Evolutionary conservation across 2,797 vertebrate species (phyloP), one percentile per base, ranked within the genome.

Genomic region (Danio albolineatus): DNA sequence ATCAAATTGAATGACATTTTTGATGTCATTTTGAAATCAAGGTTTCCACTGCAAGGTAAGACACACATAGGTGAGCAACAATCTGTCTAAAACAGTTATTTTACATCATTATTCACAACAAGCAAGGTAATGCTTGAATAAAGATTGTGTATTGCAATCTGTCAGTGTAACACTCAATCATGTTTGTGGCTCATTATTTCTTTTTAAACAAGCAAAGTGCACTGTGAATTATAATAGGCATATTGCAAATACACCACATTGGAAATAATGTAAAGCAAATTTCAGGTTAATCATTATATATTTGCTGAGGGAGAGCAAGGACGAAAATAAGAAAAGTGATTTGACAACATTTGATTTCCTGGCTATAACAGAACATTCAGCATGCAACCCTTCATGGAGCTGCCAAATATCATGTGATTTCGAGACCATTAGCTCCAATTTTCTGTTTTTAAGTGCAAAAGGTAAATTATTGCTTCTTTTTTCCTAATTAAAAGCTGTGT

Each of bases 161-260:
- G 39, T 36, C 19, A 7, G 5, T 12, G 14, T 67, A 19, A 66
- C 44, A 48, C 13, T 14, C 5, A 7, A 36, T 67, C 13, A 60
- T 14, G 59, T 14, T 46, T 36, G 21, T 59, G 13, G 17, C 19
- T 73, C 14, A n/a, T 59, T 48, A n/a, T 73, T 46, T 49, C 10
- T 73, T 73, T 61, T 43, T 12, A 74, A 61, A 62, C 38, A 60
- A 41, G 38, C 17, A 49, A 38, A 57, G 69, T 51, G 48, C 16
- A 43, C 39, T 38, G 5, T 8, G 7, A 14, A 62, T 62, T 62
- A 62, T 51, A 56, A 61, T n/a, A 36, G 10, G 6, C 10, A 57
- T 46, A 16, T 28, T 73, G 16, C 17, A 10, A 36, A 61, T 36
- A 39, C 38, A 43, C 60, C 39, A 17, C 61, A 17, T n/a, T 43